A percentile compares a stretch with the other conserved stretches of the same genome.
Conservation (phyloP, 2,888 invertebrate genomes). For the Trilocha varians region DNA sequence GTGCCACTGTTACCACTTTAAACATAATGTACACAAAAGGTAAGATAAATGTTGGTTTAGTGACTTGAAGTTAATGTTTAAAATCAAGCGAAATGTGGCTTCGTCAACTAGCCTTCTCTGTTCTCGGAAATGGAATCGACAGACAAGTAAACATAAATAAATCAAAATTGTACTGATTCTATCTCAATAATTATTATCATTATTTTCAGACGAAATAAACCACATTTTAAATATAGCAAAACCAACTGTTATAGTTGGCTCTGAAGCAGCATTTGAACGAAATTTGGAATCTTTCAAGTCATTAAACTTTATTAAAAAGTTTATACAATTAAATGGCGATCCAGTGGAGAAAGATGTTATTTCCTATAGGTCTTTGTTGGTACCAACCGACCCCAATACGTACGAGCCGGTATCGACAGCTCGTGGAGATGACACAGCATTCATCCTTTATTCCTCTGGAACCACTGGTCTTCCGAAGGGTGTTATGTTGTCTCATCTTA, state of each 20-base stretch:
- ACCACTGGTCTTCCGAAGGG: constrained; percentile 88
- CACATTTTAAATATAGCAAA: constrained; percentile 78
- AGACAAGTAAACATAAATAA: no score
- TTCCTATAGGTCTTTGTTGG: constrained; percentile 17
- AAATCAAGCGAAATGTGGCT: no score
- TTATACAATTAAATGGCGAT: constrained; percentile 77
- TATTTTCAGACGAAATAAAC: constrained; percentile 35
- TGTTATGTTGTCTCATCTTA: constrained; percentile 78
- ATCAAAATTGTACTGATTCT: no score
- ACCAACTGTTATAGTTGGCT: constrained; percentile 77
- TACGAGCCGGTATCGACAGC: constrained; percentile 27
- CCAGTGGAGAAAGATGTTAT: constrained; percentile 19
- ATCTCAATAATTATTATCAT: background rate
- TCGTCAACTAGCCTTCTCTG: no score
- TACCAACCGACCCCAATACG: constrained; percentile 15
- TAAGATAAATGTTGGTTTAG: constrained; percentile 16
- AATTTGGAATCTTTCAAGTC: constrained; percentile 28
- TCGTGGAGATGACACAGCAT: constrained; percentile 28
- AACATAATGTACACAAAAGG: constrained; percentile 71
- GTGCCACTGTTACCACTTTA: constrained; percentile 71
- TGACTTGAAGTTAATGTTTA: no score
- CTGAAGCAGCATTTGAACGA: constrained; percentile 42
- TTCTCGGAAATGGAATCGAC: no score
- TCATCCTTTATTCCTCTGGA: constrained; percentile 75
- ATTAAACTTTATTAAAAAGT: constrained; percentile 45